Conservation (phyloP, 2,888 invertebrate species). For the Dasysyrphus tricinctus region DNA sequence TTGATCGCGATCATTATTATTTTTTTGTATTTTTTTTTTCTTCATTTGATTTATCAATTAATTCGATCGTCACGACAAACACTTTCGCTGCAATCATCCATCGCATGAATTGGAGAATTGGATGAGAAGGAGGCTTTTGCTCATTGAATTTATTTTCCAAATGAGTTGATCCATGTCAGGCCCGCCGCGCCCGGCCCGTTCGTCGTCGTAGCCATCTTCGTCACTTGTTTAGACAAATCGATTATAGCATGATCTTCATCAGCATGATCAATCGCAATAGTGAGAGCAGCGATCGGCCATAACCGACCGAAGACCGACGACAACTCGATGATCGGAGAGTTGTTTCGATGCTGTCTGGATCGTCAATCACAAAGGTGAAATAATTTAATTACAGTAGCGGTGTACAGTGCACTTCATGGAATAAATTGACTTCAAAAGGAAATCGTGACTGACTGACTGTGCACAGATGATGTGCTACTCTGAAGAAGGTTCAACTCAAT, state of each 20-base stretch:
- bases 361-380: constrained; percentile 66
- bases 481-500: constrained; percentile 5
- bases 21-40: constrained; percentile 12
- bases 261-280: constrained; percentile 22
- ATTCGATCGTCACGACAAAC: constrained; percentile 72
- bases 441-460: constrained; percentile 71
- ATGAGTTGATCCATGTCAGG: constrained; percentile 56
- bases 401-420: constrained; percentile 65
- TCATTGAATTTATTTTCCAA: constrained; percentile 66
- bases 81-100: constrained; percentile 63
- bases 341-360: constrained; percentile 58
- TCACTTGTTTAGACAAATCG: constrained; percentile 65
- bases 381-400: constrained; percentile 73
- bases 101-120: constrained; percentile 17
- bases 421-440: constrained; percentile 69
- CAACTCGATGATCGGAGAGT: constrained; percentile 33
- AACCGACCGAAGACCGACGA: constrained; percentile 11
- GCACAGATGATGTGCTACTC: constrained; percentile 40
- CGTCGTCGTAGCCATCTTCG: background rate
- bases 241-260: constrained; percentile 71
- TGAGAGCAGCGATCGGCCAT: constrained; percentile 27
- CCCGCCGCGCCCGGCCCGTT: background rate
- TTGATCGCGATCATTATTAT: constrained; percentile 36
- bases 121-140: constrained; percentile 5
- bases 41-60: constrained; percentile 72